Percentiles rank a stretch among this genome's conserved stretches.
Conservation (phyloP, 2,888 invertebrate species). For the Baccha elongata region DNA sequence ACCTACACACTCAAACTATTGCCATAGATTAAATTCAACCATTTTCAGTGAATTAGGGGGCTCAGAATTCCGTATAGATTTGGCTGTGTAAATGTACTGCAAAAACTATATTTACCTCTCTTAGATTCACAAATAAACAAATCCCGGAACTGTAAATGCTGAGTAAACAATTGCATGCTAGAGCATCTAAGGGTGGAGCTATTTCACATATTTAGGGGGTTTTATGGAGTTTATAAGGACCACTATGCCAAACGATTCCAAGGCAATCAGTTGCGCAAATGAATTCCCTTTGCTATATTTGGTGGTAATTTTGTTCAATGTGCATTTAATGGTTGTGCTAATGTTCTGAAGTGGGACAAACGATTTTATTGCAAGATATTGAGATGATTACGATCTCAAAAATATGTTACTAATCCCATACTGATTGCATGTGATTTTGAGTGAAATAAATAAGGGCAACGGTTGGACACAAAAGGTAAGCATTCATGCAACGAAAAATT, state of each 20-base stretch:
- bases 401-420: not conserved
- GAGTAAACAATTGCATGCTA: conserved; percentile 38
- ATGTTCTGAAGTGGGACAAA: conserved; percentile 15
- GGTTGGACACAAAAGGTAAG: too few relatives aligned
- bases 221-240: conserved; percentile 33
- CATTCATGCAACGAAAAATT: too few relatives aligned
- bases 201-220: conserved; percentile 19
- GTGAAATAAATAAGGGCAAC: not conserved
- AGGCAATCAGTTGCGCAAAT: conserved; percentile 56
- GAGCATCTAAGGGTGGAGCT: not conserved
- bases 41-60: conserved; percentile 44
- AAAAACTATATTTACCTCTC: conserved; percentile 25
- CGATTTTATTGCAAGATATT: conserved; percentile 28
- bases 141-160: conserved; percentile 18
- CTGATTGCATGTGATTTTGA: conserved; percentile 7
- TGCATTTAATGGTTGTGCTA: conserved; percentile 17
- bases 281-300: conserved; percentile 59
- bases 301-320: conserved; percentile 23
- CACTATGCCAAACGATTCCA: conserved; percentile 26
- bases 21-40: conserved; percentile 58
- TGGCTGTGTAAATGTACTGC: conserved; percentile 24
- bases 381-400: conserved; percentile 42
- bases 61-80: conserved; percentile 42
- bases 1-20: conserved; percentile 13
- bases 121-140: conserved; percentile 29